A percentile compares a stretch with the other conserved stretches of the same genome.
These are phyloP conservation scores for Coluber constrictor DNA, from an alignment of 2,797 vertebrate genomes.

Conservation along the genomic window DNA sequence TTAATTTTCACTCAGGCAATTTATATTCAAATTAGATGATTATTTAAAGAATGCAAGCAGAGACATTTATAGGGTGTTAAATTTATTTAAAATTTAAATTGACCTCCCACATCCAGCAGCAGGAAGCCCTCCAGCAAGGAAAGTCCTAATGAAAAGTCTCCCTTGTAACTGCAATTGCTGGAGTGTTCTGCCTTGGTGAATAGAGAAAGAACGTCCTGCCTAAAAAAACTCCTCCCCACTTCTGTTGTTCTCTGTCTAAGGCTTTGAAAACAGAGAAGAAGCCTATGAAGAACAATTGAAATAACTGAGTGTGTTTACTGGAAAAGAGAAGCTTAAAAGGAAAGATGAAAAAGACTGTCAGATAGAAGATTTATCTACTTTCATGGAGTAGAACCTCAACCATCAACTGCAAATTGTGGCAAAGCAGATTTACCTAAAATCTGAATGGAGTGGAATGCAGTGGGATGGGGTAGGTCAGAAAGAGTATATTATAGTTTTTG, in stretches of 20 bases:
- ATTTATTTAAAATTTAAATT: not conserved
- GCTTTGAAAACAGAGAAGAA: not conserved
- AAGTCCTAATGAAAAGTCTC: not conserved
- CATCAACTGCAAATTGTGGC: not conserved
- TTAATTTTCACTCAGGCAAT: not conserved
- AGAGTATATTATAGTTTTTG: not conserved
- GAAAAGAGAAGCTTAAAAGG: not conserved
- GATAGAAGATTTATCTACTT: not conserved
- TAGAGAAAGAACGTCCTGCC: not conserved
- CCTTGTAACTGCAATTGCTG: not conserved
- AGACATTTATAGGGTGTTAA: not conserved
- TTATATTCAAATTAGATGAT: not conserved
- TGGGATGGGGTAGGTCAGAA: not conserved
- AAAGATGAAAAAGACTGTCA: not conserved
- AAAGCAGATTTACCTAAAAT: not conserved
- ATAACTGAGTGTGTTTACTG: not conserved
- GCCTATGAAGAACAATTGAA: not conserved
- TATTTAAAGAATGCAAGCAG: not conserved
- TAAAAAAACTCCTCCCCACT: not conserved
- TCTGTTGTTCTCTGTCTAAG: not conserved
- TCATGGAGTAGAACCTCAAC: not conserved
- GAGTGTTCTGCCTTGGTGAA: not conserved
- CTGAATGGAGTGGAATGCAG: not conserved
- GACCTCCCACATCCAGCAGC: not conserved
- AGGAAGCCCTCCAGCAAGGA: not conserved